These are phyloP conservation scores for Hypomecis punctinalis DNA, from an alignment of 2,888 invertebrate species.

Conservation along the genomic window DNA sequence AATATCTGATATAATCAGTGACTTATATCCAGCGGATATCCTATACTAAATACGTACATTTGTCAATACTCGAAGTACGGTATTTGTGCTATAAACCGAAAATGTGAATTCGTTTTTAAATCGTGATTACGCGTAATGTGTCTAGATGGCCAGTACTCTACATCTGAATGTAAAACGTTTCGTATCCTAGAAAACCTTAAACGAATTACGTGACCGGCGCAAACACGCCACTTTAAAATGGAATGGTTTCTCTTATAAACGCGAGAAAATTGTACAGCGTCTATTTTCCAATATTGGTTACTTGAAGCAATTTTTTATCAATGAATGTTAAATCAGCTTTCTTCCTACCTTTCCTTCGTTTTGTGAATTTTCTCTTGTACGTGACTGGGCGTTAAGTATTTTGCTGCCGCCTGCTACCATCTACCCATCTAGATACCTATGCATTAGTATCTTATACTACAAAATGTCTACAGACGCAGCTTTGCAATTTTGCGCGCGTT, in stretches of 20 bases:
- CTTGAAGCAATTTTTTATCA: slow-evolving; percentile 4
- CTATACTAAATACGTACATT: no score
- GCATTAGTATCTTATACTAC: no score
- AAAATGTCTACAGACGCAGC: no score
- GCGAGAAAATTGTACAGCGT: not conserved
- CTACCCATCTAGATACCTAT: not conserved
- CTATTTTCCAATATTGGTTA: not conserved
- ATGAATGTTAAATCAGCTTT: slow-evolving; percentile 7
- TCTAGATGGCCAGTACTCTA: not conserved
- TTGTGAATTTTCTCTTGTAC: slow-evolving; percentile 3
- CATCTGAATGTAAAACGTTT: not conserved
- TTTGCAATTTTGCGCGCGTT: no score
- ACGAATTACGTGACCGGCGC: slow-evolving; percentile 3
- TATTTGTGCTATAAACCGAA: no score
- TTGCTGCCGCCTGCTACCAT: slow-evolving; percentile 14
- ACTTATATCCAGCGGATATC: no score
- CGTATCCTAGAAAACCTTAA: slow-evolving; percentile 2
- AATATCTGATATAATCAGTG: no score
- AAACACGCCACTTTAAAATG: not conserved
- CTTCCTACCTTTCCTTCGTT: not conserved
- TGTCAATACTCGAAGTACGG: no score
- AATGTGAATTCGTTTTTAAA: no score
- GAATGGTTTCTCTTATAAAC: not conserved
- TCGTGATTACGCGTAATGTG: no score
- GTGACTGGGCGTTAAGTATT: slow-evolving; percentile 10